Evolutionary conservation across 2,113 vertebrate genomes (phyloP).

Genomic region (Sapajus apella): DNA sequence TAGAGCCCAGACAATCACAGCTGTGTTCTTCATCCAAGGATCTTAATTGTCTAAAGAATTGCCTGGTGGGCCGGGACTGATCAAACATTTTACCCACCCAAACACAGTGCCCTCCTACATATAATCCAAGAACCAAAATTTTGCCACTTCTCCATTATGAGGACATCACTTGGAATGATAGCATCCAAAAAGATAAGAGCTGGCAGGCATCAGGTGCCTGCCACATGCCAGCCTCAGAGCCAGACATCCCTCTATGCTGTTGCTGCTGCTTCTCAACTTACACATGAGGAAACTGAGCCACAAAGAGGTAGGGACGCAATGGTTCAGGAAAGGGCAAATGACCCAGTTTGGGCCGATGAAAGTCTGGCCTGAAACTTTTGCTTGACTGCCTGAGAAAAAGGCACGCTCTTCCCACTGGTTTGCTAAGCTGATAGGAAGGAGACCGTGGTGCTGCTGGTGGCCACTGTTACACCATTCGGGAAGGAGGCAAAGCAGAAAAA

Average conservation of each 20-base stretch:
- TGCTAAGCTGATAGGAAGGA: neutral
- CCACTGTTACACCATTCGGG: neutral
- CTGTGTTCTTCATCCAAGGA: no score
- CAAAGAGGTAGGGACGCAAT: neutral
- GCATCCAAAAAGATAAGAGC: neutral
- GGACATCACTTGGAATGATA: neutral
- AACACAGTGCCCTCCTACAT: neutral
- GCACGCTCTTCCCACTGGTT: rapidly evolving
- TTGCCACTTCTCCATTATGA: neutral
- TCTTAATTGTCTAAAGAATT: no score
- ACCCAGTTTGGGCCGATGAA: neutral
- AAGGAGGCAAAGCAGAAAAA: neutral
- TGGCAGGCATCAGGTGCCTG: neutral
- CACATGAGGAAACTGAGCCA: neutral
- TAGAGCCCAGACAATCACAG: no score
- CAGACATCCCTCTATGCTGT: neutral
- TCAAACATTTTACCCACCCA: neutral
- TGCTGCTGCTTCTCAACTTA: neutral
- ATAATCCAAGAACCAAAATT: neutral
- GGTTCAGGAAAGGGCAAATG: neutral
- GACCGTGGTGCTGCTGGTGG: neutral
- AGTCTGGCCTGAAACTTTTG: neutral
- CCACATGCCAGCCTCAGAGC: neutral
- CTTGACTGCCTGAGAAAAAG: neutral
- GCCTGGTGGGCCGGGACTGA: neutral